Conservation (phyloP, 2,113 vertebrate genomes). For the Vidua macroura region DNA sequence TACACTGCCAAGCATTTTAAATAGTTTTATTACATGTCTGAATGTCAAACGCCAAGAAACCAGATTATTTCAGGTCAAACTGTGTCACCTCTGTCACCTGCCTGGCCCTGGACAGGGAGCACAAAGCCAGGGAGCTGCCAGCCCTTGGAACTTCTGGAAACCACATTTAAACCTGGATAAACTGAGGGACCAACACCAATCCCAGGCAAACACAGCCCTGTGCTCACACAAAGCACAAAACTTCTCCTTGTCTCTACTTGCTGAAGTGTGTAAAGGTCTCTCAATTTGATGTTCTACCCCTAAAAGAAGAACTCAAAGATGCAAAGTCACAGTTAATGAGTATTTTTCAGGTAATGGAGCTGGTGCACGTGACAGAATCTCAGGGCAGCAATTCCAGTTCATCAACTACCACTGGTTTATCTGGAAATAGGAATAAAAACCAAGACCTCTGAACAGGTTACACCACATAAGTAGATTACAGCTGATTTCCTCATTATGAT, state of each 20-base stretch:
- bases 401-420: neutral
- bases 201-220: neutral
- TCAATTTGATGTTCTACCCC: rapidly evolving
- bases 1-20: neutral
- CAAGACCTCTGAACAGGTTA: neutral
- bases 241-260: neutral
- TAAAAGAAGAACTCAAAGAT: neutral
- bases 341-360: neutral
- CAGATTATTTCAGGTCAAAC: neutral
- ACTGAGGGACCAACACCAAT: rapidly evolving
- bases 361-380: neutral
- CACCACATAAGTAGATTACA: neutral
- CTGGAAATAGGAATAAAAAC: neutral
- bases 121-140: neutral
- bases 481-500: neutral
- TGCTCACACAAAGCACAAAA: neutral
- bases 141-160: neutral
- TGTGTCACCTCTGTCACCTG: neutral
- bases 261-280: neutral
- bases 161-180: neutral
- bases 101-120: neutral
- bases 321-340: neutral
- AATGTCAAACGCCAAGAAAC: rapidly evolving
- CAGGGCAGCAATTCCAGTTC: neutral
- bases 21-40: neutral